Conservation (phyloP, 1,140 invertebrate species). For the Cherax destructor region DNA sequence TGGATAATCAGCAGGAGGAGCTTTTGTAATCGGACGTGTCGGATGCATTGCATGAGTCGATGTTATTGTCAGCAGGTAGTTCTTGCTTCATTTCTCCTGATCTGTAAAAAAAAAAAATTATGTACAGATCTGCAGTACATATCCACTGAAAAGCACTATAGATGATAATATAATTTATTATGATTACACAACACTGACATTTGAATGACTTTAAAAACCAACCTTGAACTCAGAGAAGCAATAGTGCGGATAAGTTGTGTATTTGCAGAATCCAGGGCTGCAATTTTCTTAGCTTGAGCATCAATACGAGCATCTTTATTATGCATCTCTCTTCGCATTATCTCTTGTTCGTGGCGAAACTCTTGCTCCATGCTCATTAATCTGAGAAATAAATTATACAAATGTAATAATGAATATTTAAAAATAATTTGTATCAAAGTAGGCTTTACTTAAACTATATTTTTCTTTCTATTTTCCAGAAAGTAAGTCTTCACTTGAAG, state of each 20-base stretch:
- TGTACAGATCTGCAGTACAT: not conserved
- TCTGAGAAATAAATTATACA: not conserved
- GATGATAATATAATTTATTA: not conserved
- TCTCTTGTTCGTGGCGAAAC: conserved; percentile 58
- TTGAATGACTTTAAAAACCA: not conserved
- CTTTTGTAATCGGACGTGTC: conserved; percentile 67
- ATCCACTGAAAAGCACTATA: not conserved
- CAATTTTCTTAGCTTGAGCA: conserved; percentile 59
- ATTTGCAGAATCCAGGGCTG: conserved; percentile 61
- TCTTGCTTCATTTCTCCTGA: conserved; percentile 49
- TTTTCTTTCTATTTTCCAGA: too few species aligned
- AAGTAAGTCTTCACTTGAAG: too few species aligned
- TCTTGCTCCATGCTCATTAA: conserved; percentile 66
- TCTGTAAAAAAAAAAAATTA: not conserved
- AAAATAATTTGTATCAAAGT: not conserved
- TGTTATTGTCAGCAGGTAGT: conserved; percentile 11
- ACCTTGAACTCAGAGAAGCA: conserved; percentile 47
- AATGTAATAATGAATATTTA: not conserved
- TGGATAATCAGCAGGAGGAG: conserved; percentile 57
- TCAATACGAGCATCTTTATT: conserved; percentile 56
- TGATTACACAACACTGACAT: not conserved
- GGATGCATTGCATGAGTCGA: conserved; percentile 63
- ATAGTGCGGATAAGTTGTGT: conserved; percentile 60
- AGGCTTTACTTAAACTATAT: too few species aligned
- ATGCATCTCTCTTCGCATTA: conserved; percentile 56